Evolutionary conservation across 2,888 invertebrate genomes (phyloP).

Genomic region (Lathronympha strigana): DNA sequence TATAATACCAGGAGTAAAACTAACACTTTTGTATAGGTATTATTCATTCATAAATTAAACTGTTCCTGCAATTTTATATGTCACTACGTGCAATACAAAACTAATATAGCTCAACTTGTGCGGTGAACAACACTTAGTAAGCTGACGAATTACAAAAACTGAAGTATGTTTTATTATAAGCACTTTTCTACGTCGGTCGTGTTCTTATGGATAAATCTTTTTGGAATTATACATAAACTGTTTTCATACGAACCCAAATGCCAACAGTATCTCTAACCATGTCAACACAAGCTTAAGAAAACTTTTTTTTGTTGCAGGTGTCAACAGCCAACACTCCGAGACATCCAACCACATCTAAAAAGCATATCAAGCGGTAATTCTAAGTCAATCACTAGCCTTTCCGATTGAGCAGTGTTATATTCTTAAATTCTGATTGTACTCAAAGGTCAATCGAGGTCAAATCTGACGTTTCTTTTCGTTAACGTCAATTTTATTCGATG

Average conservation of each 20-base stretch:
- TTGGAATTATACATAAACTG: background rate
- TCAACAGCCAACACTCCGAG: background rate
- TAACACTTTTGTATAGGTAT: too few relatives aligned
- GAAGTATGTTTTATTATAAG: background rate
- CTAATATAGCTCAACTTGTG: constrained; percentile 5
- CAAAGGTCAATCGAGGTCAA: constrained; percentile 51
- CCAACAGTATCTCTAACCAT: constrained; percentile 35
- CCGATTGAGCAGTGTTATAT: constrained; percentile 17
- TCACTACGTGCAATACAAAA: background rate
- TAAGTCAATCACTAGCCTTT: background rate
- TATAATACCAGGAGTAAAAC: too few relatives aligned
- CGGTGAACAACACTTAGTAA: constrained; percentile 10
- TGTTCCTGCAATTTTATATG: too few relatives aligned
- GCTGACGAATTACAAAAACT: background rate
- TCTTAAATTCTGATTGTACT: constrained; percentile 54
- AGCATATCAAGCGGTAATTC: constrained; percentile 18
- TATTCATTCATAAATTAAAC: too few relatives aligned
- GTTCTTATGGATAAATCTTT: too few relatives aligned
- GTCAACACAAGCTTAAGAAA: constrained; percentile 33
- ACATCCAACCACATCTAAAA: constrained; percentile 22
- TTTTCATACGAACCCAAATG: constrained; percentile 23
- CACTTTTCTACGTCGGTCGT: too few relatives aligned
- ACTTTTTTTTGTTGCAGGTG: constrained; percentile 40
- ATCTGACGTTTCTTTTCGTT: constrained; percentile 45
- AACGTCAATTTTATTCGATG: constrained; percentile 75